Conservation (phyloP, 2,888 invertebrate genomes). For the Ecliptopera silaceata region DNA sequence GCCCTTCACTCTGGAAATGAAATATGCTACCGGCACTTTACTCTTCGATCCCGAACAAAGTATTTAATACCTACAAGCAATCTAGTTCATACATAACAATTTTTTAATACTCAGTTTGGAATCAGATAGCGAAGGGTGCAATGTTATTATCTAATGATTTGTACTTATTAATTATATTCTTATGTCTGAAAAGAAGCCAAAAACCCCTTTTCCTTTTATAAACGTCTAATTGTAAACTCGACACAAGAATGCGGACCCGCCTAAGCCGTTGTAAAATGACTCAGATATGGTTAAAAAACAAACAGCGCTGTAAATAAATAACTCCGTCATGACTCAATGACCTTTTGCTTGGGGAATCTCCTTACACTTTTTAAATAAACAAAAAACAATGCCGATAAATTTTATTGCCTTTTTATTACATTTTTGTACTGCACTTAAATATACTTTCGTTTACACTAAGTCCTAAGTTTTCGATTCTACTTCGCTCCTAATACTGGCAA, state of each 20-base stretch:
- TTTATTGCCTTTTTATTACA: constrained; percentile 8
- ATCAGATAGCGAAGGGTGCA: too few species aligned
- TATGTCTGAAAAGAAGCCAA: constrained; percentile 7
- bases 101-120: too few species aligned
- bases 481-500: constrained; percentile 53
- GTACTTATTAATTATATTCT: not conserved
- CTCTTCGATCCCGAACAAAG: too few species aligned
- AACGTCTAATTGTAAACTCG: constrained; percentile 8
- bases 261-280: constrained; percentile 29
- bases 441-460: not conserved
- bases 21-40: too few species aligned
- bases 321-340: constrained; percentile 19
- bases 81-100: too few species aligned
- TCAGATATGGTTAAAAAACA: constrained; percentile 29
- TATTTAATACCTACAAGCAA: too few species aligned
- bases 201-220: constrained; percentile 16
- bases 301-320: constrained; percentile 15
- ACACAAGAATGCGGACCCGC: constrained; percentile 26
- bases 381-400: not conserved
- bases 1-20: too few species aligned
- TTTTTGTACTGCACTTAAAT: constrained; percentile 6
- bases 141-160: too few species aligned
- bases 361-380: not conserved
- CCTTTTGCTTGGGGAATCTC: constrained; percentile 19
- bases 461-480: constrained; percentile 11